Conservation (phyloP, 1,140 invertebrate species). For the Drosophila ambigua region DNA sequence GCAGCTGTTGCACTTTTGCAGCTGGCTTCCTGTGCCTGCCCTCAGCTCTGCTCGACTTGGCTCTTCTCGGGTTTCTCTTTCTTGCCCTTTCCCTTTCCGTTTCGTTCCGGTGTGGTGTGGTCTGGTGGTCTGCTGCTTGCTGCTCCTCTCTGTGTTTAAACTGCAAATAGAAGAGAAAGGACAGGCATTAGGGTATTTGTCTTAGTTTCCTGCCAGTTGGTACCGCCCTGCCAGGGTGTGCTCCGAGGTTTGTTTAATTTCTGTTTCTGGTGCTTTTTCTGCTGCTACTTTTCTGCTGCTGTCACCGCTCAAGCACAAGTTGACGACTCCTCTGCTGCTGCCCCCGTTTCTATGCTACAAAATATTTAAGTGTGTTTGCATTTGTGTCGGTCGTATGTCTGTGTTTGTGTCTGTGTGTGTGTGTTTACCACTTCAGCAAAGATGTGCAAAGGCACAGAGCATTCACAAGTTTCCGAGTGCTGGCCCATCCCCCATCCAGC, state of each 20-base stretch:
- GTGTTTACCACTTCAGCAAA: constrained; percentile 66
- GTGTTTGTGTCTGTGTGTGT: constrained; percentile 32
- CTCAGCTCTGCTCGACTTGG: constrained; percentile 8
- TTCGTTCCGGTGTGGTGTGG: constrained; percentile 2
- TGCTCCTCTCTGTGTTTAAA: constrained; percentile 57
- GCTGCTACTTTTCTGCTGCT: constrained; percentile 9
- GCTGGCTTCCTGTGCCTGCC: constrained; percentile 30
- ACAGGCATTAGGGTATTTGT: constrained; percentile 78
- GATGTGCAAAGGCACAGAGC: constrained; percentile 60
- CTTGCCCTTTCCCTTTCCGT: constrained; percentile 25
- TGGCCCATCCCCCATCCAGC: constrained; percentile 13
- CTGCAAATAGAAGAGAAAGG: constrained; percentile 67
- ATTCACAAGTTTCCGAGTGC: constrained; percentile 65
- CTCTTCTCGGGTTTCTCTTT: constrained; percentile 9
- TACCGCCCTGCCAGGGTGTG: constrained; percentile 3
- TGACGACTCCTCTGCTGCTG: constrained; percentile 60
- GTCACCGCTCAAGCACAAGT: constrained; percentile 51
- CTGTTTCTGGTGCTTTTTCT: neutral
- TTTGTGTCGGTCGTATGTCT: constrained; percentile 22
- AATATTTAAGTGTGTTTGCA: constrained; percentile 61
- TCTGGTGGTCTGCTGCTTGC: too few species aligned
- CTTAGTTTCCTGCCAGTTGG: constrained; percentile 51
- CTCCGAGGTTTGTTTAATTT: constrained; percentile 11
- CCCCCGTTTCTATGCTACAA: constrained; percentile 76
- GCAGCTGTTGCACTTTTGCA: constrained; percentile 78